Evolutionary conservation across 1,140 invertebrate species (phyloP).

Genomic region (Mizuhopecten yessoensis): DNA sequence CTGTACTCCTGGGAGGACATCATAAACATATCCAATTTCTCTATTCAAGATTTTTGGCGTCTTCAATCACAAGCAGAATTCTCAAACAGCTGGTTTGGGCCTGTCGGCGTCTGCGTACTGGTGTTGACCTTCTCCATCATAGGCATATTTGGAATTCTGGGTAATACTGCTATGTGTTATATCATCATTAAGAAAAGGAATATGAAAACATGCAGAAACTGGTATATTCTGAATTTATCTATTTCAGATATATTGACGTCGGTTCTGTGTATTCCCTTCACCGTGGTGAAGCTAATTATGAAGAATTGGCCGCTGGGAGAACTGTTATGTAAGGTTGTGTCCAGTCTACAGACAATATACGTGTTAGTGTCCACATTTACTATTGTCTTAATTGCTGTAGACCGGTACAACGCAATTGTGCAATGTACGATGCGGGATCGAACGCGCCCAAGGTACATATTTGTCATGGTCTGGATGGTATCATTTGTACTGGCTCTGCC

Average conservation of each 20-base stretch:
- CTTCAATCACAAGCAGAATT: neutral
- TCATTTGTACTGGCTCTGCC: conserved; percentile 80
- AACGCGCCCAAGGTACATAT: conserved; percentile 50
- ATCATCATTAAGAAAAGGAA: conserved; percentile 80
- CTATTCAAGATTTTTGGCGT: neutral
- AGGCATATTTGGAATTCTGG: conserved; percentile 81
- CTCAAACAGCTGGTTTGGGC: neutral
- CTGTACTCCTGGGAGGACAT: neutral
- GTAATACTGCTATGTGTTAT: conserved; percentile 83
- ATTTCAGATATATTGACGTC: conserved; percentile 82
- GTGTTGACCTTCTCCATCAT: conserved; percentile 81
- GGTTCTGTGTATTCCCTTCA: conserved; percentile 81
- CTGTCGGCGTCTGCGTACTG: conserved; percentile 65
- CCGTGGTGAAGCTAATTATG: conserved; percentile 76
- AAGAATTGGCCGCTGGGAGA: conserved; percentile 81
- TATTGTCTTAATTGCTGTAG: conserved; percentile 83
- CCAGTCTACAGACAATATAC: conserved; percentile 82
- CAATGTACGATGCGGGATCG: conserved; percentile 55
- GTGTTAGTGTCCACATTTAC: conserved; percentile 84
- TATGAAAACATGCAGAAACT: conserved; percentile 81
- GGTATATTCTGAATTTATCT: conserved; percentile 83
- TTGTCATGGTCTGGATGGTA: conserved; percentile 76
- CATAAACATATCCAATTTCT: no score
- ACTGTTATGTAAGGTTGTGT: conserved; percentile 80
- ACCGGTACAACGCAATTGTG: conserved; percentile 82